Evolutionary conservation across 2,888 invertebrate species (phyloP).

Genomic region (Tipula lateralis): DNA sequence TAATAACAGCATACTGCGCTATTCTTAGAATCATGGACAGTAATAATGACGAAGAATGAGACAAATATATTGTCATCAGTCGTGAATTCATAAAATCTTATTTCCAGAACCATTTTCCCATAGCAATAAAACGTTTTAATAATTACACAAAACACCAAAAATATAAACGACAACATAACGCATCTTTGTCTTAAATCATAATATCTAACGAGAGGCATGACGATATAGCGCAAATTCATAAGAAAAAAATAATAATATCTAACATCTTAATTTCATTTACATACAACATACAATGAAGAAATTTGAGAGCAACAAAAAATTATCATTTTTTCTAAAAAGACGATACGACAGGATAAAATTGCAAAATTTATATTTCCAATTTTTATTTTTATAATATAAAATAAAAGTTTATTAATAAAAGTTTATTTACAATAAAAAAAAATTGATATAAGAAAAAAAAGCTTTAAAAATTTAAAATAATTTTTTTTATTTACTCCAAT

Average conservation of each 20-base stretch:
- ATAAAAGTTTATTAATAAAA: conserved; percentile 26
- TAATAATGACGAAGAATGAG: no score
- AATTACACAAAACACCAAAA: no score
- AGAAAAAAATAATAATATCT: background rate
- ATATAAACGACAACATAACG: background rate
- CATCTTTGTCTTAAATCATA: background rate
- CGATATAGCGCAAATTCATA: background rate
- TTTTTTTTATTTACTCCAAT: conserved; percentile 30
- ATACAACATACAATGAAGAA: background rate
- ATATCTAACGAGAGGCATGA: background rate
- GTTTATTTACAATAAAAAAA: background rate
- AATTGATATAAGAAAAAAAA: conserved; percentile 15
- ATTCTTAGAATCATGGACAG: no score
- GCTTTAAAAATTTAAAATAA: background rate
- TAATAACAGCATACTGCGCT: no score
- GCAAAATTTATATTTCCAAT: background rate
- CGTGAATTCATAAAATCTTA: no score
- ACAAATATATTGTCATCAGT: no score
- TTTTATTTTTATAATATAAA: background rate
- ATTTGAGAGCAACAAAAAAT: background rate
- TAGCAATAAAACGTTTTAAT: no score
- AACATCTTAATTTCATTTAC: conserved; percentile 13
- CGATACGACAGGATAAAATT: conserved; percentile 12
- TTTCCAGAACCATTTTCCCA: background rate
- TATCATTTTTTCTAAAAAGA: background rate